Evolutionary conservation across 2,113 vertebrate species (phyloP).

Genomic region (Scomber scombrus): DNA sequence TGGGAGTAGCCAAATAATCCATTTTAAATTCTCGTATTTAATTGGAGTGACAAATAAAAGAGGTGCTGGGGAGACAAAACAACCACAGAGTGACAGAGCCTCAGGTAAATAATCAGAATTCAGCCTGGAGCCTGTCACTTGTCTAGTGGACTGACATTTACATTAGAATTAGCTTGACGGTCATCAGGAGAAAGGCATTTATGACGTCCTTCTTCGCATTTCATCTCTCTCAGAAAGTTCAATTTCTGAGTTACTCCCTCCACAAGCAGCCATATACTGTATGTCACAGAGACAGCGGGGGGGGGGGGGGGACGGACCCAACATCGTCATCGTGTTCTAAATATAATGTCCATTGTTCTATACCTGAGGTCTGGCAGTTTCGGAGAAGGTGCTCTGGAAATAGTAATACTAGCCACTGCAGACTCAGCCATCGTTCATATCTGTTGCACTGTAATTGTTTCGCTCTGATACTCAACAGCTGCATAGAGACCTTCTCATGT

Average conservation of each 20-base stretch:
- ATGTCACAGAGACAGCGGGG: neutral
- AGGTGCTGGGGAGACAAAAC: conserved; percentile 15
- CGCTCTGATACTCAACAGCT: conserved; percentile 6
- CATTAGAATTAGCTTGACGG: conserved; percentile 74
- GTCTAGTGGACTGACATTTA: conserved; percentile 74
- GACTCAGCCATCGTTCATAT: neutral
- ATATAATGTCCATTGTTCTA: conserved; percentile 36
- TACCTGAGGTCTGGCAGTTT: conserved; percentile 18
- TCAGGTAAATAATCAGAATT: conserved; percentile 67
- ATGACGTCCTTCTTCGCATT: neutral
- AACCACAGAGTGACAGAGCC: conserved; percentile 35
- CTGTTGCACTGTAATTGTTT: conserved; percentile 15
- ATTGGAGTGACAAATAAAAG: conserved; percentile 21
- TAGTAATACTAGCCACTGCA: neutral
- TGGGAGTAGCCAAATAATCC: conserved; percentile 33
- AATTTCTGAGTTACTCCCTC: conserved; percentile 27
- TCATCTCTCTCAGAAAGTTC: conserved; percentile 40
- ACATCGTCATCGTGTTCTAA: conserved; percentile 26
- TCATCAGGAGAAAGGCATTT: conserved; percentile 20
- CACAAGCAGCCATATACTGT: conserved; percentile 17
- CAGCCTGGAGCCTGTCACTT: conserved; percentile 37
- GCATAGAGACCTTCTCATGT: conserved; percentile 9
- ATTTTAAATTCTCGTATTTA: conserved; percentile 34
- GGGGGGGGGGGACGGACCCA: neutral
- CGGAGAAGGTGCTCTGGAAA: neutral